These are phyloP conservation scores for Heliopora coerulea DNA, from an alignment of 92 coral and sea anemone genomes.

Conservation along the genomic window DNA sequence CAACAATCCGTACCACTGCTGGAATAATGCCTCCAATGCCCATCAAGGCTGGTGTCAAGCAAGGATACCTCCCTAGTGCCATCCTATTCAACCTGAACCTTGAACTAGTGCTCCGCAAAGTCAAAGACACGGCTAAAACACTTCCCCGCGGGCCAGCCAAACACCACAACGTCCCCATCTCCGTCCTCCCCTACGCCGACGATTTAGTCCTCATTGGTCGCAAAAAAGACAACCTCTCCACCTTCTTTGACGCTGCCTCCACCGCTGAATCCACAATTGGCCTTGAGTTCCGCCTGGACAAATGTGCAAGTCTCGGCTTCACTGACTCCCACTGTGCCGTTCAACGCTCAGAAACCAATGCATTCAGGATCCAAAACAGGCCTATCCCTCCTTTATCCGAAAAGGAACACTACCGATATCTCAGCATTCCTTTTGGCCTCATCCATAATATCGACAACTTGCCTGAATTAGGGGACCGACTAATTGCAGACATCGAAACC, in stretches of 20 bases:
- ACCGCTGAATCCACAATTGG: slow-evolving; percentile 25
- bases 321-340: slow-evolving; percentile 9
- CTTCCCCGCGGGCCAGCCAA: slow-evolving; percentile 33
- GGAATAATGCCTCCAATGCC: neutral
- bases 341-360: neutral
- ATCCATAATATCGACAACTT: neutral
- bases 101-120: neutral
- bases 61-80: slow-evolving; percentile 3
- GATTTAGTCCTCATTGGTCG: slow-evolving; percentile 30
- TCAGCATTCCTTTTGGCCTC: slow-evolving; percentile 36
- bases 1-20: slow-evolving; percentile 6
- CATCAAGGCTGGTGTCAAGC: slow-evolving; percentile 19
- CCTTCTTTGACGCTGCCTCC: slow-evolving; percentile 27
- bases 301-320: slow-evolving; percentile 16
- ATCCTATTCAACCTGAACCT: slow-evolving; percentile 11
- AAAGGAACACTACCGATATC: slow-evolving; percentile 36
- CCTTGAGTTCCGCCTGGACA: slow-evolving; percentile 40
- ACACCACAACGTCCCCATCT: slow-evolving; percentile 18
- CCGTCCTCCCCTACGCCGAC: slow-evolving; percentile 40
- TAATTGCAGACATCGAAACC: neutral
- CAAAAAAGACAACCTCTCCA: slow-evolving; percentile 1
- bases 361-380: slow-evolving; percentile 10
- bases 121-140: neutral
- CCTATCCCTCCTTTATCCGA: neutral
- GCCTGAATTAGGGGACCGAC: slow-evolving; percentile 4